These are phyloP conservation scores for Parthenolecanium corni DNA, from an alignment of 2,888 invertebrate species.

Conservation along the genomic window DNA sequence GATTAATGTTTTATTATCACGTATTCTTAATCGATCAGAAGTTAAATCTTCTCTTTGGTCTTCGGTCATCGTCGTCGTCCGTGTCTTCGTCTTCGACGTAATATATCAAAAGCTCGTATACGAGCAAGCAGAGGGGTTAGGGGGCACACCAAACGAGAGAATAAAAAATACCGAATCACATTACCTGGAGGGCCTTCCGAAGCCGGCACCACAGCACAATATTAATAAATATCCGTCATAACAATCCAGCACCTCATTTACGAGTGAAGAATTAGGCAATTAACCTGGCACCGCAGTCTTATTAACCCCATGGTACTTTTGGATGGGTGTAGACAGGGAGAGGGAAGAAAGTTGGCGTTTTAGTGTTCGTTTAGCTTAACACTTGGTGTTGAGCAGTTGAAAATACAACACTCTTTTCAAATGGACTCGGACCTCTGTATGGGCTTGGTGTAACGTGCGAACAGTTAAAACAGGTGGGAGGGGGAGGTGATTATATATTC, in stretches of 20 bases:
- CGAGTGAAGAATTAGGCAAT: conserved; percentile 12
- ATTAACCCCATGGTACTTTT: conserved; percentile 4
- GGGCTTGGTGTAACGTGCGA: too few relatives aligned
- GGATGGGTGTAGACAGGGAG: too few relatives aligned
- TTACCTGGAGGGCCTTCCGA: neutral
- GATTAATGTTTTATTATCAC: conserved; percentile 24
- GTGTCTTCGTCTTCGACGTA: neutral
- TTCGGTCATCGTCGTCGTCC: conserved; percentile 3
- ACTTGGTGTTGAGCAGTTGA: conserved; percentile 3
- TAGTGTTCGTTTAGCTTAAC: conserved; percentile 22
- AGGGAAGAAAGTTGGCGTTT: conserved; percentile 14
- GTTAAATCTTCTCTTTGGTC: conserved; percentile 12
- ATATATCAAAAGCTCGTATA: neutral
- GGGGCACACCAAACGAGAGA: neutral
- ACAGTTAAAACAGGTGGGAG: too few relatives aligned
- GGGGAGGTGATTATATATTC: too few relatives aligned
- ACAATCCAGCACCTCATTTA: neutral
- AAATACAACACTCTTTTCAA: too few relatives aligned
- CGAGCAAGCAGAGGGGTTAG: neutral
- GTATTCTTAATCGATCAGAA: conserved; percentile 20
- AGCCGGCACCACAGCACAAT: neutral
- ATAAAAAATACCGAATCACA: neutral
- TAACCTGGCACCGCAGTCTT: conserved; percentile 3
- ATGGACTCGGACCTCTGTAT: neutral
- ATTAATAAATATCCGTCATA: conserved; percentile 10